Base-by-base conservation (phyloP, 2,113 vertebrate genomes). In the Ovis canadensis region DNA sequence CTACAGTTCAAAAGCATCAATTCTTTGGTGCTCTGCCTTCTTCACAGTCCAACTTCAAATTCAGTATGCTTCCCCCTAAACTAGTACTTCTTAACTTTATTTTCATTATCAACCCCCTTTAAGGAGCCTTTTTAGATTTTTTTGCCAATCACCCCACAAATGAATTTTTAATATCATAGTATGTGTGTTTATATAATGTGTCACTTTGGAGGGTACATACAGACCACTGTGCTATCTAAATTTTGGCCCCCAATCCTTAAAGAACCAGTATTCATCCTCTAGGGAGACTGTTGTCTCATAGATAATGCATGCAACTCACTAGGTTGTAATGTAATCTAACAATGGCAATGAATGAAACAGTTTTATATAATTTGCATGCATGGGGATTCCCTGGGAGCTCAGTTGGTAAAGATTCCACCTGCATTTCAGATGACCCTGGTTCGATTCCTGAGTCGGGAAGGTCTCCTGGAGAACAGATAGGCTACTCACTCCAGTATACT, bases 381-480 rank as follows among this genome's bases (percentile, higher is more conserved):
- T 71, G n/a, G 9, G 19, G n/a, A 23, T 40, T 71, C 19, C n/a
- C 67, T 23, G 19, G 67, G 23, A 71, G n/a, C n/a, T 40, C 67
- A 71, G 67, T 21, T 23, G 67, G 19, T 71, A 71, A 40, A 23
- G 67, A 40, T 23, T 40, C 67, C n/a, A 40, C 19, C 19, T 40
- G 67, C 67, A 13, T 71, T 40, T 11, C 67, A 71, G n/a, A 71
- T 71, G 19, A 71, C 67, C 33, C n/a, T 71, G n/a, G n/a, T 71
- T 71, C 3, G 2, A 12, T 71, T 40, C n/a, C n/a, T 23, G 19
- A 23, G 67, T 40, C 1, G 0, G 10, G 19, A 71, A 40, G 19
- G 21, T 71, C 67, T 40, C n/a, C 67, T 40, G 67, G n/a, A 71
- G 19, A 71, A 71, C 1, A 6, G 67, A 71, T 40, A 40, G 67